These are phyloP conservation scores for Idaea straminata DNA, from an alignment of 2,888 invertebrate species.

Conservation along the genomic window DNA sequence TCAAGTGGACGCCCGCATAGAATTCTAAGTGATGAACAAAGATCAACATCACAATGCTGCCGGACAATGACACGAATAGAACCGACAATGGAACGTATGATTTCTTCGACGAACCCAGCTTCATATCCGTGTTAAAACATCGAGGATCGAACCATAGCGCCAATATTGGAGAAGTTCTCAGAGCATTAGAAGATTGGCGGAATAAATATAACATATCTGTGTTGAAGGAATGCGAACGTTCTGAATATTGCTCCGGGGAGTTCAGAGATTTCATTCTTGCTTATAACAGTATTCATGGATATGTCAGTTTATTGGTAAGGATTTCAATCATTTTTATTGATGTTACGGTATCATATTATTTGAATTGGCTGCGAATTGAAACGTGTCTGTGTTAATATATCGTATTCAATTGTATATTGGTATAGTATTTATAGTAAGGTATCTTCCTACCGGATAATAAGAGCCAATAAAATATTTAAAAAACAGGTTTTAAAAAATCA, in stretches of 20 bases:
- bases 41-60: constrained; percentile 51
- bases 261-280: constrained; percentile 80
- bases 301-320: constrained; percentile 88
- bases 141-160: constrained; percentile 51
- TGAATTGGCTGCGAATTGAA: not conserved
- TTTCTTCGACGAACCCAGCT: constrained; percentile 55
- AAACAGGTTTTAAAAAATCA: too few species aligned
- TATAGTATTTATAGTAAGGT: too few species aligned
- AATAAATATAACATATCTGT: constrained; percentile 64
- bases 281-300: constrained; percentile 89
- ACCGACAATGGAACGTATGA: constrained; percentile 45
- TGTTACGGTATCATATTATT: not conserved
- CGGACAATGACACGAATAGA: constrained; percentile 50
- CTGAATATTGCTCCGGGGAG: constrained; percentile 80
- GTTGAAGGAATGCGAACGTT: constrained; percentile 60
- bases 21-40: constrained; percentile 59
- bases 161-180: constrained; percentile 59
- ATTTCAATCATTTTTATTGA: constrained; percentile 5
- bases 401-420: too few species aligned
- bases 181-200: constrained; percentile 58
- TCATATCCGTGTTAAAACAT: constrained; percentile 57
- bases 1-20: constrained; percentile 15
- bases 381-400: not conserved
- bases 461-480: too few species aligned
- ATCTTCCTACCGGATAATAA: too few species aligned